phyloP scores from a whole-genome alignment of 2,888 invertebrate genomes.

The Parascotia fuliginaria region DNA sequence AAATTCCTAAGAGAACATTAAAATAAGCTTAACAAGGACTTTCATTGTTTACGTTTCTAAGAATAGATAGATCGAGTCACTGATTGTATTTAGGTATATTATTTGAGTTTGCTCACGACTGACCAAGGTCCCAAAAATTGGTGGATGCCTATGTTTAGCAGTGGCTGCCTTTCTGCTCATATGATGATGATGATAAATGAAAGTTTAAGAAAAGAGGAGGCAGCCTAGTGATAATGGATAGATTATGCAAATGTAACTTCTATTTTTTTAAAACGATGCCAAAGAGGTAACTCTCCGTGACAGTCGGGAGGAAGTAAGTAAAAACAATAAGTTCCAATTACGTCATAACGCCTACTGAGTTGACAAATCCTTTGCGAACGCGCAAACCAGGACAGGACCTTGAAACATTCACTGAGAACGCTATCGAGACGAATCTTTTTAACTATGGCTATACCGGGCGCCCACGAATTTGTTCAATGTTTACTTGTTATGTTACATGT shows the following conservation, averaged over 20 bases:
- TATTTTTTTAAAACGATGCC: no score
- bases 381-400: constrained; percentile 80
- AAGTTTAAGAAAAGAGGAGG: not conserved
- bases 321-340: constrained; percentile 62
- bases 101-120: no score
- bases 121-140: no score
- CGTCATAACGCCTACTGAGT: constrained; percentile 76
- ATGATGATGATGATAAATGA: no score
- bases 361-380: constrained; percentile 80
- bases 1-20: not conserved
- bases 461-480: constrained; percentile 65
- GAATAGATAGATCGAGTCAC: constrained; percentile 4
- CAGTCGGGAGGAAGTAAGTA: constrained; percentile 37
- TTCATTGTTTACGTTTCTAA: constrained; percentile 3
- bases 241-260: no score
- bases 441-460: constrained; percentile 64
- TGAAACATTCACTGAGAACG: constrained; percentile 82
- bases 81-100: not conserved
- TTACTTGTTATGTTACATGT: constrained; percentile 30
- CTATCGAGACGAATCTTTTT: constrained; percentile 80
- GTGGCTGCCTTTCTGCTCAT: no score
- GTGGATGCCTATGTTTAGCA: no score
- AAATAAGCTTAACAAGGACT: not conserved
- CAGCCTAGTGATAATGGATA: no score
- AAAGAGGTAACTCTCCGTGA: constrained; percentile 3